These are phyloP conservation scores for Salminus brasiliensis DNA, from an alignment of 2,113 vertebrate genomes.

Conservation along the genomic window DNA sequence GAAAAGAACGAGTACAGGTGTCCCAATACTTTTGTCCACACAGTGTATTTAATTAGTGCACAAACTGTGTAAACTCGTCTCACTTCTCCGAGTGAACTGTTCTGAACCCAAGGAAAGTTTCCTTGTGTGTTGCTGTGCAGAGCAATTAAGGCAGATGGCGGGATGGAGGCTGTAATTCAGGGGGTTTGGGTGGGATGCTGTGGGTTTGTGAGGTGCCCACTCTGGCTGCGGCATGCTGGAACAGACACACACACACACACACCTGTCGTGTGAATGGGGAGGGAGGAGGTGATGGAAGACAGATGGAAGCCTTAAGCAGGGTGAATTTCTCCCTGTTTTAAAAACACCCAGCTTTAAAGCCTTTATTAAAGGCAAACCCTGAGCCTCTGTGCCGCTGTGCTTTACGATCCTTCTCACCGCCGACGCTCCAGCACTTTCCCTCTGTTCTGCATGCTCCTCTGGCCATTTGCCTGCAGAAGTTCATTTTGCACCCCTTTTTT, in stretches of 20 bases:
- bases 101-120: neutral
- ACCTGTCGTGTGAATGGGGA: conserved; percentile 38
- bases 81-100: neutral
- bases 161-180: conserved; percentile 39
- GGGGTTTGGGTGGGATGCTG: conserved; percentile 11
- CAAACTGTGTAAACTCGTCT: fast-evolving
- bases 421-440: neutral
- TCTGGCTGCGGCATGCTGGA: conserved; percentile 27
- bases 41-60: too few relatives aligned
- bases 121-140: conserved; percentile 43
- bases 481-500: neutral
- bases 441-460: neutral
- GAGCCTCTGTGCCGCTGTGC: neutral
- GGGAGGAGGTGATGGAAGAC: conserved; percentile 48
- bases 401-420: neutral
- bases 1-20: too few relatives aligned
- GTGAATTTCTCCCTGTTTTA: conserved; percentile 58
- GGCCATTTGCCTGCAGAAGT: neutral
- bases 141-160: conserved; percentile 39
- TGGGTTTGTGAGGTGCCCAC: conserved; percentile 26
- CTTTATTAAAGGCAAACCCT: conserved; percentile 33
- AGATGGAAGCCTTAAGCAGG: conserved; percentile 65
- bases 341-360: conserved; percentile 44
- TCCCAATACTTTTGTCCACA: too few relatives aligned
- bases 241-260: conserved; percentile 33